Conservation (phyloP, 2,888 invertebrate genomes). For the Tenthredo livida region DNA sequence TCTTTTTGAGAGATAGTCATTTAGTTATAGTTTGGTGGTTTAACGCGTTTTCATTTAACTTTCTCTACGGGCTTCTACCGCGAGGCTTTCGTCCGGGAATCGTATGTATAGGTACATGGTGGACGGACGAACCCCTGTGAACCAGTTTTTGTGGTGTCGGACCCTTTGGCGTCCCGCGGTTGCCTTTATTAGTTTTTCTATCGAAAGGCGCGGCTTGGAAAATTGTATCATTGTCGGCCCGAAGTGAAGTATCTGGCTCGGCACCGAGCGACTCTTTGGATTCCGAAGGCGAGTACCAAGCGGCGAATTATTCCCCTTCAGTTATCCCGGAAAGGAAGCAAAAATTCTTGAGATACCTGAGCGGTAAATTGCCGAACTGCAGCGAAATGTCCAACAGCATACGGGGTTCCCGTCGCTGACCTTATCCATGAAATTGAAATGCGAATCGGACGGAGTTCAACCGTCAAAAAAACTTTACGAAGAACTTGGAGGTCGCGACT, state of each 20-base stretch:
- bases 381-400: neutral
- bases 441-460: neutral
- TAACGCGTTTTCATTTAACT: constrained; percentile 54
- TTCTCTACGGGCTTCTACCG: constrained; percentile 43
- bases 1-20: constrained; percentile 37
- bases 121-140: constrained; percentile 49
- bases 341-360: constrained; percentile 8
- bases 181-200: constrained; percentile 56
- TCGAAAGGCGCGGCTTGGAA: constrained; percentile 54
- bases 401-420: neutral
- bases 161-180: constrained; percentile 54
- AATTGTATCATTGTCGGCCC: constrained; percentile 50
- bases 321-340: constrained; percentile 18
- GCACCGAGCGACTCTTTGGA: constrained; percentile 11
- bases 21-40: constrained; percentile 39
- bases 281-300: neutral
- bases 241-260: constrained; percentile 36
- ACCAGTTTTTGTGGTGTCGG: constrained; percentile 54
- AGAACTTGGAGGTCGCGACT: constrained; percentile 66
- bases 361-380: neutral
- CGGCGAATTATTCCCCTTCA: constrained; percentile 9
- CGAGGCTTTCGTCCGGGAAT: constrained; percentile 24
- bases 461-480: constrained; percentile 45
- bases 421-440: constrained; percentile 12
- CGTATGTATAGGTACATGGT: neutral